phyloP scores from a whole-genome alignment of 2,888 invertebrate genomes.

The Vesta saturnalis region DNA sequence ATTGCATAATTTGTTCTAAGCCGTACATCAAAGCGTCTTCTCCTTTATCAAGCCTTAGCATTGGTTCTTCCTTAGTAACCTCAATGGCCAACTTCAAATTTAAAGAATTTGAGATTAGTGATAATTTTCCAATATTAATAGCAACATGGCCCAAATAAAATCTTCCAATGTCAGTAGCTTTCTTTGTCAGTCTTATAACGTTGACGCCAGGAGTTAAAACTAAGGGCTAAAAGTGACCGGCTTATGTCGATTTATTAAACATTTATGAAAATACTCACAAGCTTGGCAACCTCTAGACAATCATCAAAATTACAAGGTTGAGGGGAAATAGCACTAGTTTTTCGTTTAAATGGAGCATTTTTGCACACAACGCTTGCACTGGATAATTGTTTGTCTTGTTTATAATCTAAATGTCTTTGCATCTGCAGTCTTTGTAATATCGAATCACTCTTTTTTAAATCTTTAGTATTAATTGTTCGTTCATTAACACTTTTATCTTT shows the following conservation, averaged over 20 bases:
- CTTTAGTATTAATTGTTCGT: conserved; percentile 64
- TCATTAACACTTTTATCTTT: conserved; percentile 57
- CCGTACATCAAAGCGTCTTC: conserved; percentile 82
- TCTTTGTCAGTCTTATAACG: conserved; percentile 68
- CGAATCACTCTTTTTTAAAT: conserved; percentile 69
- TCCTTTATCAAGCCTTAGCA: conserved; percentile 64
- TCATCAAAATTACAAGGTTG: conserved; percentile 51
- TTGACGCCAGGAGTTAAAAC: conserved; percentile 71
- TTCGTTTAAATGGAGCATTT: conserved; percentile 72
- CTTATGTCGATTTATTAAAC: background rate
- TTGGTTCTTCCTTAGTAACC: conserved; percentile 58
- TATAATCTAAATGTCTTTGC: conserved; percentile 77
- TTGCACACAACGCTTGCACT: conserved; percentile 77
- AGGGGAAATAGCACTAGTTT: conserved; percentile 69
- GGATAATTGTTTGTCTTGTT: conserved; percentile 83
- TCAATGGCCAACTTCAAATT: conserved; percentile 65
- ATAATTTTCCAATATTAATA: conserved; percentile 72
- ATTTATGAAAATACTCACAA: conserved; percentile 48
- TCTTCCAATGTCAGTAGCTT: conserved; percentile 72
- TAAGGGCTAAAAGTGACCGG: conserved; percentile 52
- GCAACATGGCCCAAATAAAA: conserved; percentile 79
- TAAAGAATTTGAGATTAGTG: conserved; percentile 75
- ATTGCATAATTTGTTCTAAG: conserved; percentile 78
- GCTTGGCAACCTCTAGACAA: conserved; percentile 51
- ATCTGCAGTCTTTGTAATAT: conserved; percentile 71